These are phyloP conservation scores for Varanus salvator DNA, from an alignment of 2,113 vertebrate species.

Conservation along the genomic window DNA sequence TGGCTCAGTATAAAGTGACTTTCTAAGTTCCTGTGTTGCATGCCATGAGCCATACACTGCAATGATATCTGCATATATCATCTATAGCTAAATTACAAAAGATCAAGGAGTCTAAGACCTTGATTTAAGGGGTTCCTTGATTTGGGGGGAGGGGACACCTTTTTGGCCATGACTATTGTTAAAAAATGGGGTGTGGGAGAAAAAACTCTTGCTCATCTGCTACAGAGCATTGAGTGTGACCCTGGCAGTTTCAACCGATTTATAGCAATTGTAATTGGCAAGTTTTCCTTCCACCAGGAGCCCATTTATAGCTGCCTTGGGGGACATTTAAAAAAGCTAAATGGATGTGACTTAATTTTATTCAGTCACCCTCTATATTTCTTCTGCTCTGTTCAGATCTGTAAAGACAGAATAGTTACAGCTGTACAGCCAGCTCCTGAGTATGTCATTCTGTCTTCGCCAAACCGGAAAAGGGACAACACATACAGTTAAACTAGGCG, in stretches of 20 bases:
- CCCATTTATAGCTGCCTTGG: not conserved
- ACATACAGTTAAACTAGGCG: not conserved
- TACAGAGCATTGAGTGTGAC: not conserved
- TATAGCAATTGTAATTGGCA: not conserved
- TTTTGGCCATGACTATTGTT: no score
- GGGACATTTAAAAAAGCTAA: not conserved
- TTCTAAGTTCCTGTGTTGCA: no score
- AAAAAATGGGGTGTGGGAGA: no score
- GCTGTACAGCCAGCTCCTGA: not conserved
- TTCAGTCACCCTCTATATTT: slow-evolving; percentile 19
- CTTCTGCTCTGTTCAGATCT: slow-evolving; percentile 9
- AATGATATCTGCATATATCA: no score
- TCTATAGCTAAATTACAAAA: no score
- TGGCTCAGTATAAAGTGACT: no score
- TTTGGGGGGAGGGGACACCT: no score
- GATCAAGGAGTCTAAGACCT: no score
- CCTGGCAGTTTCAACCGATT: not conserved
- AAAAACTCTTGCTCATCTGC: no score
- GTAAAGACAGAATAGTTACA: slow-evolving; percentile 28
- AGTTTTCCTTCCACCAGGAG: not conserved
- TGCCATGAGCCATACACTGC: no score
- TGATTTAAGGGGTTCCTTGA: no score
- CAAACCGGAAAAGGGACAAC: slow-evolving; percentile 24
- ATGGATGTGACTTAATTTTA: not conserved
- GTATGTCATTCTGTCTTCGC: slow-evolving; percentile 44